Conservation (phyloP, 2,888 invertebrate species). For the Cryptus viduatorius region DNA sequence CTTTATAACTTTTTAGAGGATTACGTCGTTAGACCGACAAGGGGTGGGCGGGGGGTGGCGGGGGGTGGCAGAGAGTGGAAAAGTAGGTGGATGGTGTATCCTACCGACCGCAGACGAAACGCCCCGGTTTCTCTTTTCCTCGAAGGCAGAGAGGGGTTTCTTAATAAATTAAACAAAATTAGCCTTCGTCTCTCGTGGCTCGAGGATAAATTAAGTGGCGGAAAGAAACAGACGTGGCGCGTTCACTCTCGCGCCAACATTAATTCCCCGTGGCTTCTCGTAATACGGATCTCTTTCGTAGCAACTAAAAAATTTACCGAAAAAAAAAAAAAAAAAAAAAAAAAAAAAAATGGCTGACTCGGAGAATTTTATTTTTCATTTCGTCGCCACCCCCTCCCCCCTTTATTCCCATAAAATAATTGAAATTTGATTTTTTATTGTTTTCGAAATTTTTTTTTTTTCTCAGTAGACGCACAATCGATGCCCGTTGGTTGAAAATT, state of each 20-base stretch:
- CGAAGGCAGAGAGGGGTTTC: conserved; percentile 70
- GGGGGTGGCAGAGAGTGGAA: neutral
- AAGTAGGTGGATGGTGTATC: conserved; percentile 43
- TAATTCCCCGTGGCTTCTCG: conserved; percentile 47
- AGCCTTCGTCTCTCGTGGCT: conserved; percentile 71
- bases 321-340: too few relatives aligned
- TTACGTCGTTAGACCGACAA: conserved; percentile 78
- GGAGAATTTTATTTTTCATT: neutral
- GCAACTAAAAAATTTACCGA: conserved; percentile 28
- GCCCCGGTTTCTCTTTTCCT: conserved; percentile 53
- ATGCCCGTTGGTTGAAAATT: conserved; percentile 72
- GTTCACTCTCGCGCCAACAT: conserved; percentile 39
- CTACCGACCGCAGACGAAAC: conserved; percentile 50
- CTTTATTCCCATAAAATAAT: neutral
- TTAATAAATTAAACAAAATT: conserved; percentile 84
- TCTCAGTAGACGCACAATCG: neutral
- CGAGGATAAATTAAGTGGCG: conserved; percentile 78
- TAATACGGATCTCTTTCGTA: conserved; percentile 38
- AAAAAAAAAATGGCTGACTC: neutral
- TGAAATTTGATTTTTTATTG: conserved; percentile 28
- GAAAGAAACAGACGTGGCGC: conserved; percentile 61
- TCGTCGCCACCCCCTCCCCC: neutral
- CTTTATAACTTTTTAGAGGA: conserved; percentile 82
- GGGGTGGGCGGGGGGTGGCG: conserved; percentile 7
- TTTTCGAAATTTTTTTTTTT: conserved; percentile 31